Conservation (phyloP, 2,113 vertebrate species). For the Potamarius usumacintae region DNA sequence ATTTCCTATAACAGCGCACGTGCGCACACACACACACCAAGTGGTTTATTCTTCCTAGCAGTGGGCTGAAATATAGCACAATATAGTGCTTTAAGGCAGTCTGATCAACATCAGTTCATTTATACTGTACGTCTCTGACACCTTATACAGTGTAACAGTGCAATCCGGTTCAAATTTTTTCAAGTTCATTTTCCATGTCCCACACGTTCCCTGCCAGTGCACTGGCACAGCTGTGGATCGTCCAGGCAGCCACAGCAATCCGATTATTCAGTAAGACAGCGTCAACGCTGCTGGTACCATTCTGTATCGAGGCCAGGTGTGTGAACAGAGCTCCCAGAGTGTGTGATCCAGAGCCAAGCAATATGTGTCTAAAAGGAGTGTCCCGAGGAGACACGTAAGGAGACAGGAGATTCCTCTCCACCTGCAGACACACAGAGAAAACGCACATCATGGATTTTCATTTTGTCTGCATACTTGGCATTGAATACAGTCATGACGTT, state of each 20-base stretch:
- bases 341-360: conserved; percentile 82
- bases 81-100: not conserved
- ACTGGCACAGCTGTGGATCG: conserved; percentile 88
- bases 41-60: not conserved
- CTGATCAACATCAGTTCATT: not conserved
- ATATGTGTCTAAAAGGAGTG: conserved; percentile 84
- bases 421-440: conserved; percentile 65
- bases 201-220: conserved; percentile 85
- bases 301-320: conserved; percentile 69
- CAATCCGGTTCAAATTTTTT: not conserved
- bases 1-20: not conserved
- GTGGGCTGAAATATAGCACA: not conserved
- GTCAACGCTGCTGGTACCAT: conserved; percentile 51
- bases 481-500: not conserved
- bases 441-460: not conserved
- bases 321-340: conserved; percentile 77
- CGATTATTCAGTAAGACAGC: conserved; percentile 76
- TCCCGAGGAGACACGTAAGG: conserved; percentile 81
- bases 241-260: conserved; percentile 88
- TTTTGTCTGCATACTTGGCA: not conserved
- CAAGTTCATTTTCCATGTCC: conserved; percentile 79
- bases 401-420: conserved; percentile 88
- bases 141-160: not conserved
- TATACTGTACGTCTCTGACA: not conserved
- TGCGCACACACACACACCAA: not conserved